Conservation (phyloP, 2,797 vertebrate species). For the Fratercula arctica region DNA sequence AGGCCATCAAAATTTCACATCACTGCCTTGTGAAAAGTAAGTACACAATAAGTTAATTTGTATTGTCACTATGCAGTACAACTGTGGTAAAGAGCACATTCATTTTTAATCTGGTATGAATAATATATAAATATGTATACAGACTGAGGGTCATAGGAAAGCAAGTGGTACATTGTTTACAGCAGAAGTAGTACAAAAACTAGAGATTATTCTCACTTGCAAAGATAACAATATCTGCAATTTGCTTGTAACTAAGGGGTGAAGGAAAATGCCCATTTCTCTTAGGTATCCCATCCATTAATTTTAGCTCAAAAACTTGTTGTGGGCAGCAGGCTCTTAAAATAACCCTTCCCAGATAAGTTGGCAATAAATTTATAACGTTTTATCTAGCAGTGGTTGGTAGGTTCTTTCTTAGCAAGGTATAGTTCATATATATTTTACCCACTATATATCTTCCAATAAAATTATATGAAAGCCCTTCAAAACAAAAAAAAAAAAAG, state of each 20-base stretch:
- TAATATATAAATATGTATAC: constrained; percentile 86
- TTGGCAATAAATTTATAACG: constrained; percentile 71
- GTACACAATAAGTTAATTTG: constrained; percentile 85
- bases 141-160: constrained; percentile 77
- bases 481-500: not conserved
- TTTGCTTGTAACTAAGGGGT: constrained; percentile 62
- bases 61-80: constrained; percentile 82
- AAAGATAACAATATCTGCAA: constrained; percentile 70
- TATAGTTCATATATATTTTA: constrained; percentile 51
- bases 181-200: constrained; percentile 67
- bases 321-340: constrained; percentile 65
- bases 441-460: constrained; percentile 21
- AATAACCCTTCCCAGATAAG: constrained; percentile 70
- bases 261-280: constrained; percentile 61
- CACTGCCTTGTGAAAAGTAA: constrained; percentile 82
- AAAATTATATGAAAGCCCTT: constrained; percentile 46
- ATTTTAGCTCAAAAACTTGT: constrained; percentile 64
- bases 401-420: constrained; percentile 51
- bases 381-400: constrained; percentile 55
- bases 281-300: constrained; percentile 65
- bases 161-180: constrained; percentile 76
- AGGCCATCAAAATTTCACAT: constrained; percentile 78
- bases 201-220: constrained; percentile 75
- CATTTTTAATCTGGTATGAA: constrained; percentile 86
- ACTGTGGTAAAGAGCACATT: constrained; percentile 81